phyloP scores from a whole-genome alignment of 2,797 vertebrate species.

The Gastrophryne carolinensis region DNA sequence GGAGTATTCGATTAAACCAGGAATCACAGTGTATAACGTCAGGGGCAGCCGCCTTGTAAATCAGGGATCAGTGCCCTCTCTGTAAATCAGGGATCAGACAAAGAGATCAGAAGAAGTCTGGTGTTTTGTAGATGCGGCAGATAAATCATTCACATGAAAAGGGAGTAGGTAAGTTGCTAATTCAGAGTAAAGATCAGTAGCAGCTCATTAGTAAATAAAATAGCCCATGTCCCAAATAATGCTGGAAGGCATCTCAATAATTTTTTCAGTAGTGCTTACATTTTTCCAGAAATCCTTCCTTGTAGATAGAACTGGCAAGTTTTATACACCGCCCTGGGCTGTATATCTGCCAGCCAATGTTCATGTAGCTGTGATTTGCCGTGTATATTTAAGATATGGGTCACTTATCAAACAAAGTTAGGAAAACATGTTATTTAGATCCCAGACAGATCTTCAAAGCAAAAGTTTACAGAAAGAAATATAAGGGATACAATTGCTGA shows the following conservation, averaged over 20 bases:
- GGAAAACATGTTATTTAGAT: conserved; percentile 9
- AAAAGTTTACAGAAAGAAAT: too few relatives aligned
- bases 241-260: not conserved
- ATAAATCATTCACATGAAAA: conserved; percentile 36
- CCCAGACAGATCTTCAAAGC: not conserved
- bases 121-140: not conserved
- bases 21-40: conserved; percentile 6
- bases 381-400: not conserved
- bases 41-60: conserved; percentile 26
- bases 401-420: not conserved
- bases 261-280: too few relatives aligned
- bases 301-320: not conserved
- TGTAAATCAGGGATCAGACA: conserved; percentile 37
- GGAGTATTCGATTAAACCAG: conserved; percentile 10
- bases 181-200: conserved; percentile 30
- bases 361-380: not conserved
- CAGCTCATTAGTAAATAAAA: conserved; percentile 8
- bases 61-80: conserved; percentile 11
- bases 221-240: not conserved
- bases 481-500: too few relatives aligned
- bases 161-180: not conserved
- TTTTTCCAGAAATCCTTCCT: not conserved
- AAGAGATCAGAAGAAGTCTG: conserved; percentile 29
- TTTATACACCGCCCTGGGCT: not conserved
- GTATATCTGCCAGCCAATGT: not conserved